Evolutionary conservation across 2,797 vertebrate genomes (phyloP).

Genomic region (Chaetophractus vellerosus): DNA sequence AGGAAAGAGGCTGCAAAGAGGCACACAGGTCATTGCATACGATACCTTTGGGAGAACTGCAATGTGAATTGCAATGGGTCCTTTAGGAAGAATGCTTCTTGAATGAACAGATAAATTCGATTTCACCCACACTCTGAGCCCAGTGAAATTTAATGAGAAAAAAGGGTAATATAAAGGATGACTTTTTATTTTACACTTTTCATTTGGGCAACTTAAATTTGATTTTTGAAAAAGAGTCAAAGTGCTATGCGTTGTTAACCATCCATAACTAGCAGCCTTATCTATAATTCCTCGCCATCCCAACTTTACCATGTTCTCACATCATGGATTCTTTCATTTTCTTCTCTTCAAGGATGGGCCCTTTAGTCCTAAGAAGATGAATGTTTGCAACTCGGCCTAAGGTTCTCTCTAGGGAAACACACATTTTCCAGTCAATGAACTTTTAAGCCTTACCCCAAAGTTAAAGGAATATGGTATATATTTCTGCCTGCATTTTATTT

Average conservation of each 20-base stretch:
- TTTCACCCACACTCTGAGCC: background rate
- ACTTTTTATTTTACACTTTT: slow-evolving; percentile 47
- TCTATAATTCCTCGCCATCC: background rate
- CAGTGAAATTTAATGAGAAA: background rate
- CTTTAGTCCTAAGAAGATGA: background rate
- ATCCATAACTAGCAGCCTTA: background rate
- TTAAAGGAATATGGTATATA: background rate
- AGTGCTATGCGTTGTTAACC: background rate
- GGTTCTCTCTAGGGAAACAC: slow-evolving; percentile 42
- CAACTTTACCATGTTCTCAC: background rate
- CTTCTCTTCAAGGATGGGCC: background rate
- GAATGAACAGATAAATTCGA: background rate
- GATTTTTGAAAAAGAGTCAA: background rate
- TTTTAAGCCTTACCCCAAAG: background rate
- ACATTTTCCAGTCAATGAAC: background rate
- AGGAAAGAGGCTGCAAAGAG: background rate
- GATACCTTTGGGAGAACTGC: background rate
- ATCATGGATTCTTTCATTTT: background rate
- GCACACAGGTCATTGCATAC: background rate
- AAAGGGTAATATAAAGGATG: background rate
- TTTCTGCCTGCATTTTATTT: slow-evolving; percentile 63
- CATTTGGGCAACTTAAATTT: background rate
- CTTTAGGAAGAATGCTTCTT: background rate
- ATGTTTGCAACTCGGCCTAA: background rate
- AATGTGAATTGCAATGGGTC: background rate